Percentiles rank a stretch among this genome's conserved stretches.
phyloP scores from a whole-genome alignment of 2,888 invertebrate species.

The Cephus rjabovi region DNA sequence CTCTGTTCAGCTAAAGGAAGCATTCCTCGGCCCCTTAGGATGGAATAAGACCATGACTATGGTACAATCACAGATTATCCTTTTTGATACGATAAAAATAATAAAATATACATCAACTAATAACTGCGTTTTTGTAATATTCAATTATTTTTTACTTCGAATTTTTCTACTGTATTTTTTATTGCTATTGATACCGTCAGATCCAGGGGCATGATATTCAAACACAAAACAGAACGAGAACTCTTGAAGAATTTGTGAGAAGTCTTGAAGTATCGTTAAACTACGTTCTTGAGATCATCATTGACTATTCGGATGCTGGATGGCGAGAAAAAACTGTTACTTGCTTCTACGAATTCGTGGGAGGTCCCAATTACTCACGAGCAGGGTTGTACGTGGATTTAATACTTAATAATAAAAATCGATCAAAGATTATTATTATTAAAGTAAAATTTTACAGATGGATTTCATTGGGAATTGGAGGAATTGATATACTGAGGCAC shows the following conservation, averaged over 20 bases:
- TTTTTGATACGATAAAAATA: conserved; percentile 11
- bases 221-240: conserved; percentile 27
- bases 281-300: conserved; percentile 48
- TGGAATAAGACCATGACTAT: conserved; percentile 72
- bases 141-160: not conserved
- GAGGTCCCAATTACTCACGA: conserved; percentile 41
- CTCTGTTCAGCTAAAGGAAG: conserved; percentile 63
- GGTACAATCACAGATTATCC: conserved; percentile 49
- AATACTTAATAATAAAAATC: not conserved
- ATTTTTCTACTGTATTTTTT: not conserved
- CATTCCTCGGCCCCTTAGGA: conserved; percentile 69
- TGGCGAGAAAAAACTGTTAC: conserved; percentile 33
- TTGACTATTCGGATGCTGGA: conserved; percentile 47
- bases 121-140: not conserved
- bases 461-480: not conserved
- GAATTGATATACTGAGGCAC: not conserved
- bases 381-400: conserved; percentile 44
- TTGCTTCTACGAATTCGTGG: conserved; percentile 46
- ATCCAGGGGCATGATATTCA: not conserved
- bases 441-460: not conserved
- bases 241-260: conserved; percentile 36
- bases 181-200: not conserved
- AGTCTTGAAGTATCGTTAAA: conserved; percentile 41
- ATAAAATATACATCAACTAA: not conserved
- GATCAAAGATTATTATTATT: not conserved